Evolutionary conservation across 2,888 invertebrate genomes (phyloP), one percentile per base, ranked within the genome.

Genomic region (Hirtodrosophila duncani): DNA sequence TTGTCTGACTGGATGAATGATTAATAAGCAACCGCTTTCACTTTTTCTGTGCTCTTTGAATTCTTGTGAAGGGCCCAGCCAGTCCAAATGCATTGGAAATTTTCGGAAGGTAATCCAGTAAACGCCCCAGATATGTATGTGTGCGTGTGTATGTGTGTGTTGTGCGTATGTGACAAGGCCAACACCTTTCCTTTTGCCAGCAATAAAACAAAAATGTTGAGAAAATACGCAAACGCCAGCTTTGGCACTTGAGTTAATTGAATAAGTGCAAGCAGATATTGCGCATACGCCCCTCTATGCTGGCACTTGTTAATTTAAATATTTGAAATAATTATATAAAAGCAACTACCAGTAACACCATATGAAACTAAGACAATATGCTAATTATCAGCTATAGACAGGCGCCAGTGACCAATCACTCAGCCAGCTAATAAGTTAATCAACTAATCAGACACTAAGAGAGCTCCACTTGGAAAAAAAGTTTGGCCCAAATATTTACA

Each of bases 141-240:
- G 44, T 14, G 17, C 7, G 17, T 23, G 37, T 29, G 46, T 10
- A 29, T 26, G 41, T 24, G 52, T 48, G 44, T 44, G 62, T 31
- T 30, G 30, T 60, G 69, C 55, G 66, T 57, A 49, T 18, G 38
- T 17, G 46, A 59, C 81, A 80, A 80, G 80, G 80, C 75, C 66
- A 80, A 81, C 81, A 70, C 81, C 81, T 81, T 81, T 81, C 74
- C 79, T 75, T 79, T 81, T 63, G 53, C 51, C 30, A 46, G 26
- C 27, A 33, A 17, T 33, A 29, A 9, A 36, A 36, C 3, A 18
- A 7, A 10, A 10, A 30, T n/a, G 8, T 30, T 10, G 7, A 8
- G 20, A 17, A 37, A 20, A 58, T 21, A 27, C 37, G 16, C 24
- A 46, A 39, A 36, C 24, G 33, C 44, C 29, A 36, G 36, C n/a